Conservation (phyloP, 2,113 vertebrate genomes). For the Sigmodon hispidus region DNA sequence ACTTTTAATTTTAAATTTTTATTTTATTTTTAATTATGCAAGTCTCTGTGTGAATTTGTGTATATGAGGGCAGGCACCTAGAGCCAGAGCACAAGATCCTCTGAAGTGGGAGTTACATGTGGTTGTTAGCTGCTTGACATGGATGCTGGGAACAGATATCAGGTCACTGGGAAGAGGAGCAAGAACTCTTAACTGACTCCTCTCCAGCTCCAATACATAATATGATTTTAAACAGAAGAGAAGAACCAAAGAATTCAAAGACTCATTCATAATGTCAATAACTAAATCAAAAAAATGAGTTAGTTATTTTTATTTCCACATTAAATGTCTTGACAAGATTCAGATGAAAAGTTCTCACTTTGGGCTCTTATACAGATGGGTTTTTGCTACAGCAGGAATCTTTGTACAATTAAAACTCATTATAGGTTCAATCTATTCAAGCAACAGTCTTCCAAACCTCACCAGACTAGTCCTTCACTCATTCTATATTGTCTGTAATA, state of each 20-base stretch:
- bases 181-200: not conserved
- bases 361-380: not conserved
- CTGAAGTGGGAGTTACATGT: not conserved
- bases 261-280: no score
- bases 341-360: not conserved
- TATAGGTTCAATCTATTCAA: not conserved
- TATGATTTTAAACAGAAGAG: not conserved
- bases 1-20: not conserved
- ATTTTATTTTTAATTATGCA: not conserved
- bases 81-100: not conserved
- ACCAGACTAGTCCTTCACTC: not conserved
- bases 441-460: not conserved
- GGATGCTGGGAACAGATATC: not conserved
- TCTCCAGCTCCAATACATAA: not conserved
- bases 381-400: not conserved
- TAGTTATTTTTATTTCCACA: not conserved
- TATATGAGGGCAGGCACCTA: no score
- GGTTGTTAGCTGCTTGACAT: not conserved
- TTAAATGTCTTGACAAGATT: not conserved
- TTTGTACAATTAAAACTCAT: not conserved
- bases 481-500: not conserved
- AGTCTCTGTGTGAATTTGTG: not conserved
- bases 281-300: not conserved
- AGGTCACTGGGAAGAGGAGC: not conserved
- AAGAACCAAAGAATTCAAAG: not conserved